phyloP scores from a whole-genome alignment of 2,113 vertebrate genomes.

The Charadrius vociferus region DNA sequence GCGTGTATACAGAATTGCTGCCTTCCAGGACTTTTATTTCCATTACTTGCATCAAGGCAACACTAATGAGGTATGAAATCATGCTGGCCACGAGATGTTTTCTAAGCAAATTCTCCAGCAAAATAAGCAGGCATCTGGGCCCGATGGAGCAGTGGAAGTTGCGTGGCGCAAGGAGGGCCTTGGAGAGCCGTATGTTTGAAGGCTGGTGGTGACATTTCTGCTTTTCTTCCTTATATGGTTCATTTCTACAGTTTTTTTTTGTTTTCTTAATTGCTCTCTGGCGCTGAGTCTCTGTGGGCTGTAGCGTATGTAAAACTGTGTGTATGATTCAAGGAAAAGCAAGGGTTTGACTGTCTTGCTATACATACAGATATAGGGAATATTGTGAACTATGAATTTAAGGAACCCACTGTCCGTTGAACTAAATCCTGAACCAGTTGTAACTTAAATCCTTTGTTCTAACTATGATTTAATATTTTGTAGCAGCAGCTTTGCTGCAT shows the following conservation, averaged over 20 bases:
- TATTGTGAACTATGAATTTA: not conserved
- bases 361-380: not conserved
- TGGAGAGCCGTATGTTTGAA: slow-evolving; percentile 35
- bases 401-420: not conserved
- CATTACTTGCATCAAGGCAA: slow-evolving; percentile 18
- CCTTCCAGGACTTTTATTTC: slow-evolving; percentile 42
- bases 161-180: not conserved
- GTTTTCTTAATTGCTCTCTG: slow-evolving; percentile 35
- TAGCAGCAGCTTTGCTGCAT: not conserved
- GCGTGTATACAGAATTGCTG: not conserved
- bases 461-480: not conserved
- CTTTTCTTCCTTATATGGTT: slow-evolving; percentile 31
- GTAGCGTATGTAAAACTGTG: not conserved
- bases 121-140: slow-evolving; percentile 23
- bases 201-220: slow-evolving; percentile 23
- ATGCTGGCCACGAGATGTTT: not conserved
- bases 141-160: slow-evolving; percentile 26
- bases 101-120: slow-evolving; percentile 37
- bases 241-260: slow-evolving; percentile 31
- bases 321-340: not conserved
- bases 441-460: not conserved
- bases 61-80: slow-evolving; percentile 46
- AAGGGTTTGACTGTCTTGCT: not conserved
- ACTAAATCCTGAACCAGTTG: not conserved
- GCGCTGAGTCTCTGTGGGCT: not conserved